Conservation (phyloP, 1,140 invertebrate species). For the Rhopalosiphum maidis region DNA sequence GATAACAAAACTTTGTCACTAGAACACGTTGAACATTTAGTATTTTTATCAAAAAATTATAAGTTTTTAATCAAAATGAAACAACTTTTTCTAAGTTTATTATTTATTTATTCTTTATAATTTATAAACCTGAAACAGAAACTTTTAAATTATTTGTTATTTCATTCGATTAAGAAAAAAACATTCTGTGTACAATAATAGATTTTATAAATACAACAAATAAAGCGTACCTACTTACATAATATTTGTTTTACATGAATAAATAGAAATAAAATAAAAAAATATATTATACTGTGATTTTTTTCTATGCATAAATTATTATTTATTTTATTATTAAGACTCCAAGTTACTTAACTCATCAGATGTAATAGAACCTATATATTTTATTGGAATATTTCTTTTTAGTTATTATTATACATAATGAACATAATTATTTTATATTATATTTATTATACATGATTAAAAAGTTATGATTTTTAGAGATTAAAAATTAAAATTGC, state of each 20-base stretch:
- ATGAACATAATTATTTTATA: too few species aligned
- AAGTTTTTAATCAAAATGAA: neutral
- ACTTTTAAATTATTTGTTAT: neutral
- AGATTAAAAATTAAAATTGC: too few species aligned
- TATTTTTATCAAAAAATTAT: constrained; percentile 8
- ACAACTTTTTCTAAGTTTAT: neutral
- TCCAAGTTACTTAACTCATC: too few species aligned
- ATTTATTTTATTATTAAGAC: too few species aligned
- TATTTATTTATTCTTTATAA: constrained; percentile 3
- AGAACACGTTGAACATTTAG: constrained; percentile 1
- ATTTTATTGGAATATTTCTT: too few species aligned
- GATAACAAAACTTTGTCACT: constrained; percentile 7
- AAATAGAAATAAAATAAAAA: neutral
- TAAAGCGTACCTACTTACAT: neutral
- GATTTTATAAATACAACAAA: neutral
- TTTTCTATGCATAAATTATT: too few species aligned
- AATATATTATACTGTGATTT: too few species aligned
- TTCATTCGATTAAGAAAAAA: neutral
- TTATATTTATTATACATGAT: too few species aligned
- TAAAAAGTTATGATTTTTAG: too few species aligned
- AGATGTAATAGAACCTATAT: too few species aligned
- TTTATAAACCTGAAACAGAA: neutral
- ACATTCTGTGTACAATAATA: neutral
- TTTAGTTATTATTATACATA: too few species aligned
- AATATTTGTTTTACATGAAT: neutral